A percentile compares a stretch with the other conserved stretches of the same genome.
phyloP scores from a whole-genome alignment of 2,113 vertebrate genomes.

The Antennarius striatus region DNA sequence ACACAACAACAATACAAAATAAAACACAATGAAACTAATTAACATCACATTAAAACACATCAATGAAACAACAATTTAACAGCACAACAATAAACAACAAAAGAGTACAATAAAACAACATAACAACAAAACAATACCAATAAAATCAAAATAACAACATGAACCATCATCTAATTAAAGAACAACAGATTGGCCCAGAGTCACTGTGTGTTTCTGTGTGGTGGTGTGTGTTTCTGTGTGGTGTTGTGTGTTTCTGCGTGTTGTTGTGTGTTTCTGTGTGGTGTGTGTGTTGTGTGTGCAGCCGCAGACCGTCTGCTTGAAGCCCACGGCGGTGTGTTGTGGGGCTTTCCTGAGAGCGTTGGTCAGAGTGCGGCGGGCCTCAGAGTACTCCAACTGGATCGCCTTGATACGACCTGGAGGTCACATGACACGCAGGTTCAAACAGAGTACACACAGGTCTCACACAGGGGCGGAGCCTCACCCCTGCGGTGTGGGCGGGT shows the following conservation, averaged over 20 bases:
- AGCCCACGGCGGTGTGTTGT: constrained; percentile 96
- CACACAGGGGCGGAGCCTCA: background rate
- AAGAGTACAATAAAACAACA: too few relatives aligned
- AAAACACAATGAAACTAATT: too few relatives aligned
- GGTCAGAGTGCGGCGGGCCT: constrained; percentile 93
- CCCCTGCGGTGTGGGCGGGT: background rate
- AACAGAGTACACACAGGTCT: background rate
- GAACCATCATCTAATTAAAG: too few relatives aligned
- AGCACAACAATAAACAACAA: too few relatives aligned
- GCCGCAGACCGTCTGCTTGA: constrained; percentile 92
- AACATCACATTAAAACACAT: too few relatives aligned
- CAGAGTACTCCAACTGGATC: constrained; percentile 96
- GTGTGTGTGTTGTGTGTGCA: background rate
- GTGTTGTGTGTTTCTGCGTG: background rate
- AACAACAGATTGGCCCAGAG: too few relatives aligned
- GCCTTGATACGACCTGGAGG: constrained; percentile 93
- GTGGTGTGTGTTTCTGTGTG: background rate
- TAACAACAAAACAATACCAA: too few relatives aligned
- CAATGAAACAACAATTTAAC: too few relatives aligned
- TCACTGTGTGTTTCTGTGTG: background rate
- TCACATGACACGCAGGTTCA: constrained; percentile 30
- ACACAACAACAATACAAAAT: too few relatives aligned
- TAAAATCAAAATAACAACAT: too few relatives aligned
- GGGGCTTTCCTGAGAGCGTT: constrained; percentile 96
- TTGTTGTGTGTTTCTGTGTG: background rate